phyloP scores from a whole-genome alignment of 2,113 vertebrate genomes.

The Phaetusa simplex region DNA sequence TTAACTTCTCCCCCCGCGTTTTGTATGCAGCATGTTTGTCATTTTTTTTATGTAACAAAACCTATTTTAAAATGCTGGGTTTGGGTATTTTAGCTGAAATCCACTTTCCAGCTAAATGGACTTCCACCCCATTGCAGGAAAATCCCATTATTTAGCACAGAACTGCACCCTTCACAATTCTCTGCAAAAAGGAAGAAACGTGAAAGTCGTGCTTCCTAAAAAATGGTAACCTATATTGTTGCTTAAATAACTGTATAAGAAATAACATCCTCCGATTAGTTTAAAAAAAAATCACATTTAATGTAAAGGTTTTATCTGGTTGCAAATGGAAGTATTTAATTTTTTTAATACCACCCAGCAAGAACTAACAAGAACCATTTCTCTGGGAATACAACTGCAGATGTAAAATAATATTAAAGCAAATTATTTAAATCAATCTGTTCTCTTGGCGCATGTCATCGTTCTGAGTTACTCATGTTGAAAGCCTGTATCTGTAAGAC shows the following conservation, averaged over 20 bases:
- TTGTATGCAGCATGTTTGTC: background rate
- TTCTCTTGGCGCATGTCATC: background rate
- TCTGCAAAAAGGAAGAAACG: background rate
- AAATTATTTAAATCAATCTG: constrained; percentile 2
- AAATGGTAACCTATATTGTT: background rate
- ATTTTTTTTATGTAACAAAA: background rate
- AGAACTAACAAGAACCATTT: constrained; percentile 27
- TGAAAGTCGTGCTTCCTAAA: background rate
- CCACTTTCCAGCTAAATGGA: background rate
- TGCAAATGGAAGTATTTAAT: background rate
- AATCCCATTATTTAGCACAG: background rate
- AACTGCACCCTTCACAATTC: background rate
- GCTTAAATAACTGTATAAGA: background rate
- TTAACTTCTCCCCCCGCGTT: background rate
- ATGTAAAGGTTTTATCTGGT: background rate
- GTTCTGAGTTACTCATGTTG: background rate
- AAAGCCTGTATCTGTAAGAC: background rate
- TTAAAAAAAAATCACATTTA: background rate
- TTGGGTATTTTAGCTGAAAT: background rate
- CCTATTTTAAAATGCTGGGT: background rate
- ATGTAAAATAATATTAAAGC: constrained; percentile 10
- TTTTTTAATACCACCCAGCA: background rate
- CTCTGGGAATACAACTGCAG: background rate
- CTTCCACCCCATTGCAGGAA: background rate
- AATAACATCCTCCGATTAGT: background rate